Evolutionary conservation across 2,888 invertebrate species (phyloP).

Genomic region (Bombylius major): DNA sequence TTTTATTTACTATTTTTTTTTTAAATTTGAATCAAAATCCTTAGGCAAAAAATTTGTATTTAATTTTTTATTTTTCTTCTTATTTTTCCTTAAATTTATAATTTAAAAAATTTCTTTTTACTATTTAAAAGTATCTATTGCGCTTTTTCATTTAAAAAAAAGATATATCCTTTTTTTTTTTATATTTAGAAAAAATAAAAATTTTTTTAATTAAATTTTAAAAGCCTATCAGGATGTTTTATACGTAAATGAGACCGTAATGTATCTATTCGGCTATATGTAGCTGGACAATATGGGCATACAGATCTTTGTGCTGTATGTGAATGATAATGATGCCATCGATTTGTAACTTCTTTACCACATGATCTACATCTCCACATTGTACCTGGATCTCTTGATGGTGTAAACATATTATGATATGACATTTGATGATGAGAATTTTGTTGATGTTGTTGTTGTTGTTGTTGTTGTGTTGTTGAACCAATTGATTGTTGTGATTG

Average conservation of each 20-base stretch:
- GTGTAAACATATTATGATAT: slow-evolving; percentile 75
- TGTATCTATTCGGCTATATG: slow-evolving; percentile 79
- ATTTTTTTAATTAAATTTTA: slow-evolving; percentile 26
- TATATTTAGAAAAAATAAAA: background rate
- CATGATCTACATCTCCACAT: slow-evolving; percentile 72
- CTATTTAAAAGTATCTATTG: slow-evolving; percentile 2
- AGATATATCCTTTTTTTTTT: background rate
- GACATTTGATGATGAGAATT: slow-evolving; percentile 43
- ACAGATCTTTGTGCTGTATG: slow-evolving; percentile 67
- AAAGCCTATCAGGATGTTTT: slow-evolving; percentile 48
- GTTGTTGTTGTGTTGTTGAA: slow-evolving; percentile 16
- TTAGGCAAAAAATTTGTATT: background rate
- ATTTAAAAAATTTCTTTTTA: slow-evolving; percentile 9
- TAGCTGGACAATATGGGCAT: slow-evolving; percentile 75
- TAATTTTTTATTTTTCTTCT: background rate
- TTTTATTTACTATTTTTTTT: background rate
- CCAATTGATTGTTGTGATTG: slow-evolving; percentile 10
- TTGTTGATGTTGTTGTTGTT: slow-evolving; percentile 4
- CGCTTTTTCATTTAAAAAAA: no score
- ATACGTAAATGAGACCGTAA: slow-evolving; percentile 67
- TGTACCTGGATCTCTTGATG: slow-evolving; percentile 55
- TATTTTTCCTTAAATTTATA: background rate
- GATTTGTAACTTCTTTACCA: slow-evolving; percentile 75
- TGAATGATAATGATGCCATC: slow-evolving; percentile 80
- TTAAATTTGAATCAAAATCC: background rate